Evolutionary conservation across 2,113 vertebrate genomes (phyloP).

Genomic region (Rousettus leschenaultii): DNA sequence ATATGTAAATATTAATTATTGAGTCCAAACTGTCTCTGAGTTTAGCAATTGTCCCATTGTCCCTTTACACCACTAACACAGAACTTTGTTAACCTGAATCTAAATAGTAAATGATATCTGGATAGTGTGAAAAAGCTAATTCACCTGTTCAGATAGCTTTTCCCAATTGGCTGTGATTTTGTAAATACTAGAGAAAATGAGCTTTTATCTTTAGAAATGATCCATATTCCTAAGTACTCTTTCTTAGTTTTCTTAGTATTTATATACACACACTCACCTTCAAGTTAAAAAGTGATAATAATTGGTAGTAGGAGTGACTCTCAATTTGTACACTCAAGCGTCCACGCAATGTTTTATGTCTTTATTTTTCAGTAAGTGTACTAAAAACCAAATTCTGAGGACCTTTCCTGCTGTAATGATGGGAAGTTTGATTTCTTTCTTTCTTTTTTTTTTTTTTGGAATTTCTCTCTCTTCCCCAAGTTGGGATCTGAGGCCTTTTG

Average conservation of each 20-base stretch:
- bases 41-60: neutral
- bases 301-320: neutral
- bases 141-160: neutral
- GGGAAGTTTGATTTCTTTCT: neutral
- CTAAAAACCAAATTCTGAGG: neutral
- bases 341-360: neutral
- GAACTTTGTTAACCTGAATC: neutral
- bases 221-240: neutral
- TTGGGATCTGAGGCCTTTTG: neutral
- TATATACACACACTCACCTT: neutral
- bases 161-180: neutral
- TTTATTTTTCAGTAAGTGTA: neutral
- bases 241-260: neutral
- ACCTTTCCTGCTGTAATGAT: neutral
- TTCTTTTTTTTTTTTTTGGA: neutral
- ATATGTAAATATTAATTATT: conserved; percentile 1
- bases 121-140: neutral
- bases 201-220: neutral
- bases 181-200: neutral
- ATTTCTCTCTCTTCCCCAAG: neutral
- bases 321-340: neutral
- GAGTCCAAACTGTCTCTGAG: neutral
- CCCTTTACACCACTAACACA: neutral
- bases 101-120: neutral
- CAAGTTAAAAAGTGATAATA: neutral